phyloP scores from a whole-genome alignment of 2,888 invertebrate genomes.

The Leistus spinibarbis region DNA sequence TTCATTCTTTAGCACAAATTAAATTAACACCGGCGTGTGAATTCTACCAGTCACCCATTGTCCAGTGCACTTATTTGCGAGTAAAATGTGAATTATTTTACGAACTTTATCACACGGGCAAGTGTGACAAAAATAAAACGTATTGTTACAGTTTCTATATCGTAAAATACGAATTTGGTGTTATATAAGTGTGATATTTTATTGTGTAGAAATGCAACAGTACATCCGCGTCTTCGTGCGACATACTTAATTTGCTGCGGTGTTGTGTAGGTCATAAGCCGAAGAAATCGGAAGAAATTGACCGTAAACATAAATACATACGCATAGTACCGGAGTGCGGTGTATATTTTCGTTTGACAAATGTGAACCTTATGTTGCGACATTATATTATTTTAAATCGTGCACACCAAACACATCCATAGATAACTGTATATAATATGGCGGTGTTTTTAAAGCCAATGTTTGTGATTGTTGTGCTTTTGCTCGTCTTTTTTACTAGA shows the following conservation, averaged over 20 bases:
- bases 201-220: neutral
- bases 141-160: neutral
- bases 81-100: neutral
- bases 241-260: conserved; percentile 5
- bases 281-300: conserved; percentile 13
- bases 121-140: neutral
- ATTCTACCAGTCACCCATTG: neutral
- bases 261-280: conserved; percentile 15
- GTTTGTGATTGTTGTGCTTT: neutral
- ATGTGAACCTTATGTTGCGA: neutral
- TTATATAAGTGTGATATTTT: neutral
- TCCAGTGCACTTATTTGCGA: neutral
- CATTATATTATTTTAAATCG: neutral
- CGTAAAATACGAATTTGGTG: neutral
- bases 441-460: conserved; percentile 15
- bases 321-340: neutral
- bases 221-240: neutral
- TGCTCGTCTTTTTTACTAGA: neutral
- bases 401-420: neutral
- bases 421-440: conserved; percentile 4
- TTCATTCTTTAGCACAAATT: neutral
- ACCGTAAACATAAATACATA: neutral
- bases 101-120: neutral
- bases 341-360: neutral
- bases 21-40: neutral